A percentile compares a stretch with the other conserved stretches of the same genome.
These are phyloP conservation scores for Machaerirhynchus nigripectus DNA, from an alignment of 2,113 vertebrate genomes.

Conservation along the genomic window DNA sequence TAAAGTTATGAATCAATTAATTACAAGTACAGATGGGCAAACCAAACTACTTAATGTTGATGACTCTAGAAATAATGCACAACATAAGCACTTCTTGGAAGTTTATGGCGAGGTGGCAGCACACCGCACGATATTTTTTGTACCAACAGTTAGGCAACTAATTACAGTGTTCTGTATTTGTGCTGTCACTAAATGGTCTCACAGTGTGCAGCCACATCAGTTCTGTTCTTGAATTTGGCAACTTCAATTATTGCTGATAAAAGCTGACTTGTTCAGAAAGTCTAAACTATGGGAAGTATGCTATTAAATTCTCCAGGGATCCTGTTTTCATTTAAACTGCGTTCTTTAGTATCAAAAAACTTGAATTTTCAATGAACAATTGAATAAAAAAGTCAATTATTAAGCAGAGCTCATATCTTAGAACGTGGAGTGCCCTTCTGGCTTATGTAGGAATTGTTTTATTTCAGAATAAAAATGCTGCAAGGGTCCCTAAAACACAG, in stretches of 20 bases:
- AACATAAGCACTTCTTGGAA: background rate
- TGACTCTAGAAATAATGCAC: background rate
- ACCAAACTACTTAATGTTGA: background rate
- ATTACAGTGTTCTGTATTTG: slow-evolving; percentile 34
- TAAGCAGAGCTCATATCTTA: background rate
- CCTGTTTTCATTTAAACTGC: slow-evolving; percentile 36
- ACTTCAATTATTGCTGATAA: slow-evolving; percentile 58
- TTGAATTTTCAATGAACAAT: background rate
- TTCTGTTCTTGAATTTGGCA: slow-evolving; percentile 56
- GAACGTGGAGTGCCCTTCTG: background rate
- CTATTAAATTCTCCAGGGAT: slow-evolving; percentile 47
- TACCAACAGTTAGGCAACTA: slow-evolving; percentile 7
- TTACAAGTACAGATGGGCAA: slow-evolving; percentile 13
- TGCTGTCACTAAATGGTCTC: slow-evolving; percentile 35
- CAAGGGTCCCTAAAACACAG: background rate
- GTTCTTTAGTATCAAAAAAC: background rate
- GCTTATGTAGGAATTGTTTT: background rate
- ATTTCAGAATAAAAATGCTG: background rate
- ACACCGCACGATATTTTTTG: background rate
- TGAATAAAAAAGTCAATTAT: slow-evolving; percentile 15
- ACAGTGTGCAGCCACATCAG: slow-evolving; percentile 38
- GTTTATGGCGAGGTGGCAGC: background rate
- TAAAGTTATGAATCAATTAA: background rate
- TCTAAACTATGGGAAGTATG: slow-evolving; percentile 23
- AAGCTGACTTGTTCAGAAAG: slow-evolving; percentile 40